Base-by-base conservation (phyloP, 64 coral and sea anemone species). In the Montipora foliosa region DNA sequence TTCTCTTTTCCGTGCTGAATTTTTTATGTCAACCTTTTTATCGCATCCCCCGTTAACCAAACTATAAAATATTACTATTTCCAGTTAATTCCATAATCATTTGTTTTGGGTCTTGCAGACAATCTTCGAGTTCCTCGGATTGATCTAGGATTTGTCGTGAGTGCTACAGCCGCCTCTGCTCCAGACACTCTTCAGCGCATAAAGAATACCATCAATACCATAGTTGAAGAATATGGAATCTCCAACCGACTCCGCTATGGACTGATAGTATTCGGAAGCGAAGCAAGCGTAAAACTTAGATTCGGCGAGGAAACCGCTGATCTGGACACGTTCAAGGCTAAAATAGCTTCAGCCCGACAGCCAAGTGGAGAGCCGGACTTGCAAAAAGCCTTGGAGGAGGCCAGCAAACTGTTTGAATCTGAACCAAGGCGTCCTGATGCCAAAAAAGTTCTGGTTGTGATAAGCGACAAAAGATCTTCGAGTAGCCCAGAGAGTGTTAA, bases 321-420 rank as follows among this genome's bases (percentile, higher is more conserved):
- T 60, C 29, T 69, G 0, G 45, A 84, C 81, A 47, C 44, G 16
- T 67, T 84, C 13, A 84, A 68, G 16, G 81, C 44, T 47, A 69
- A 47, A 68, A 68, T 84, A 11, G 2, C 44, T 1, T 48, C 29
- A 4, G 17, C 62, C 37, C 62, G n/a, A 48, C 73, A 21, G 52
- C 91, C 75, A 8, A 2, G 17, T 1, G 95, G 95, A 24, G 82
- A 92, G 3, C 95, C 95, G 45, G 61, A 97, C 77, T 78, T 97
- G 15, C 47, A 69, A 13, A 84, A 90, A 59, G 97, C 92, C 12
- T 29, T 99, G 53, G 80, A 53, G 51, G 92, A 94, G 87, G 97
- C 97, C 0, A 77, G 75, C 29, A 87, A 76, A 53, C 48, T 99
- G 14, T 99, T 99, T 80, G 75, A 89, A 16, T 92, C 58, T 0